phyloP scores from a whole-genome alignment of 1,140 invertebrate species.

The Eubasilissa regina region DNA sequence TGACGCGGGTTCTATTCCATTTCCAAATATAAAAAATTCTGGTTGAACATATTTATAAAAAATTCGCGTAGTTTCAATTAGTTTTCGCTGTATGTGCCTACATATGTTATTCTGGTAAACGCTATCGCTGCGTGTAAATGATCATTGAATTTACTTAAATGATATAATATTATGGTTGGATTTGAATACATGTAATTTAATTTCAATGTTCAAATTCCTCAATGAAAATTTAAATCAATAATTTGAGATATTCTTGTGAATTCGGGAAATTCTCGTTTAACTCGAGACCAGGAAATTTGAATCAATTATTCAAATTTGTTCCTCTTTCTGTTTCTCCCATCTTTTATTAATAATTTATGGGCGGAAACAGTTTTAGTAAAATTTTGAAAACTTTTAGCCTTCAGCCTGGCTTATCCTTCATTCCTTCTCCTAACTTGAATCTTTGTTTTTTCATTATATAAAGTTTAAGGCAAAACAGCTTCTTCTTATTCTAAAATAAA shows the following conservation, averaged over 20 bases:
- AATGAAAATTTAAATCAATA: constrained; percentile 19
- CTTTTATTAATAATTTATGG: constrained; percentile 57
- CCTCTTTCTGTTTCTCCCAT: constrained; percentile 39
- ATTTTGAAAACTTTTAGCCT: constrained; percentile 18
- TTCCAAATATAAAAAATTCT: too few relatives aligned
- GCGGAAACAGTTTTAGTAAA: constrained; percentile 20
- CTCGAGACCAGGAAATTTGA: constrained; percentile 53
- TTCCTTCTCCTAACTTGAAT: background rate
- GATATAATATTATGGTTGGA: too few relatives aligned
- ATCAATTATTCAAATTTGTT: constrained; percentile 59
- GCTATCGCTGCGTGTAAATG: too few relatives aligned
- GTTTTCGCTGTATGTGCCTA: too few relatives aligned
- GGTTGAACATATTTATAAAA: too few relatives aligned
- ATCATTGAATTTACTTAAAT: too few relatives aligned
- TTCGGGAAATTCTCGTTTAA: constrained; percentile 31
- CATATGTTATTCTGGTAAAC: too few relatives aligned
- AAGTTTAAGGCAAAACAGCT: background rate
- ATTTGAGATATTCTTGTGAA: constrained; percentile 37
- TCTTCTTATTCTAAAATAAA: background rate
- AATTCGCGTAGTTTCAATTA: too few relatives aligned
- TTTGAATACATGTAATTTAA: background rate
- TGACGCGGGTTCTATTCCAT: too few relatives aligned
- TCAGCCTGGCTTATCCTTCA: background rate
- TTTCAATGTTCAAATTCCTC: background rate
- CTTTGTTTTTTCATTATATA: background rate